Conservation (phyloP, 2,113 vertebrate species). For the Falcunculus frontatus region DNA sequence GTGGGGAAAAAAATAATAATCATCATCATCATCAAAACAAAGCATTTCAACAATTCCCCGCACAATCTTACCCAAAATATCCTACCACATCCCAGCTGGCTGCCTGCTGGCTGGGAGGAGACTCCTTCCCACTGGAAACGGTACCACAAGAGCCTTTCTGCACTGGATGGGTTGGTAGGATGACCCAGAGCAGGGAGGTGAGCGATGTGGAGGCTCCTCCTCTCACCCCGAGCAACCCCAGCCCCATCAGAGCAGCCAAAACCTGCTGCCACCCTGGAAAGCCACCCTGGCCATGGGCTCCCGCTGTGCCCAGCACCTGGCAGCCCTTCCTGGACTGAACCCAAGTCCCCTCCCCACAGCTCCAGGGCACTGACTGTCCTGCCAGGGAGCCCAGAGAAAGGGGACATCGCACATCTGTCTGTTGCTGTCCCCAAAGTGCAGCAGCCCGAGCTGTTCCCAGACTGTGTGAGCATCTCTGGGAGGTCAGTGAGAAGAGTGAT, state of each 20-base stretch:
- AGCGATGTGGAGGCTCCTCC: background rate
- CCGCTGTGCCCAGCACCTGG: fast-evolving
- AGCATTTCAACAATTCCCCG: constrained; percentile 45
- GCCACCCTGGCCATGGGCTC: background rate
- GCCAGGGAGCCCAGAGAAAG: background rate
- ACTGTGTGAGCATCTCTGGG: background rate
- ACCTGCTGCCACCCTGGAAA: background rate
- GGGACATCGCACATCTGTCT: background rate
- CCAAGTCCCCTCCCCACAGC: background rate
- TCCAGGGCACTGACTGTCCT: background rate
- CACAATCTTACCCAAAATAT: constrained; percentile 4
- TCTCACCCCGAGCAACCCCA: background rate
- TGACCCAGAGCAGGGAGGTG: background rate
- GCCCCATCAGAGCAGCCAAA: background rate
- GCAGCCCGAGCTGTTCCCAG: background rate
- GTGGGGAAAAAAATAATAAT: background rate
- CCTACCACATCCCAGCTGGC: background rate
- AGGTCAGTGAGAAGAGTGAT: background rate
- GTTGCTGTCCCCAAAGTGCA: background rate
- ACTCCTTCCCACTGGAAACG: background rate
- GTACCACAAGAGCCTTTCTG: background rate
- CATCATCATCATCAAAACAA: background rate
- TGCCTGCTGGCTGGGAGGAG: background rate
- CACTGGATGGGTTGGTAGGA: background rate
- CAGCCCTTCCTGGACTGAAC: background rate